These are phyloP conservation scores for Rostratula benghalensis DNA, from an alignment of 2,113 vertebrate genomes.

Conservation along the genomic window DNA sequence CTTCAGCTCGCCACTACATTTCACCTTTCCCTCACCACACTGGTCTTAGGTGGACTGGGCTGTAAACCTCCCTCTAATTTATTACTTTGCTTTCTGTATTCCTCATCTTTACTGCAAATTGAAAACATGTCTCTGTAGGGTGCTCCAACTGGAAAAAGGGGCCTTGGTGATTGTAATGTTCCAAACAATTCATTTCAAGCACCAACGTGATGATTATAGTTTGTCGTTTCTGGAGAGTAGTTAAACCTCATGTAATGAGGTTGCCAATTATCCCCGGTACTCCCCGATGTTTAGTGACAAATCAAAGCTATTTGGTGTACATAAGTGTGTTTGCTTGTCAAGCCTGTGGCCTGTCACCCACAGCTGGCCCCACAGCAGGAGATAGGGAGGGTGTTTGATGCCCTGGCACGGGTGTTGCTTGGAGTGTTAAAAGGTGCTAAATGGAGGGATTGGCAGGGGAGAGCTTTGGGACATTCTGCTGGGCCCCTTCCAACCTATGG, in stretches of 20 bases:
- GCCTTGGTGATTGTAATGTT: conserved; percentile 59
- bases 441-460: neutral
- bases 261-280: conserved; percentile 55
- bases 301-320: conserved; percentile 62
- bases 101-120: conserved; percentile 70
- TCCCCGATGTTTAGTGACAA: conserved; percentile 63
- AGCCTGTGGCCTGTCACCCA: neutral
- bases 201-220: conserved; percentile 63
- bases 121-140: conserved; percentile 68
- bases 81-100: conserved; percentile 57
- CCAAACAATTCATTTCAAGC: conserved; percentile 70
- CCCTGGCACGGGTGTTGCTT: neutral
- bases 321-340: neutral
- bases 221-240: conserved; percentile 67
- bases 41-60: conserved; percentile 35
- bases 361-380: neutral
- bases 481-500: neutral
- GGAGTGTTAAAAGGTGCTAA: neutral
- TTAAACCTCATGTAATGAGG: conserved; percentile 68
- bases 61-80: conserved; percentile 40
- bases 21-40: neutral
- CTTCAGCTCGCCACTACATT: neutral
- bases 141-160: conserved; percentile 58
- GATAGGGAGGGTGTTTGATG: neutral
- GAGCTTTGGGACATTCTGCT: neutral